Base-by-base conservation (phyloP, 2,113 vertebrate genomes). In the Melanerpes aurifrons region DNA sequence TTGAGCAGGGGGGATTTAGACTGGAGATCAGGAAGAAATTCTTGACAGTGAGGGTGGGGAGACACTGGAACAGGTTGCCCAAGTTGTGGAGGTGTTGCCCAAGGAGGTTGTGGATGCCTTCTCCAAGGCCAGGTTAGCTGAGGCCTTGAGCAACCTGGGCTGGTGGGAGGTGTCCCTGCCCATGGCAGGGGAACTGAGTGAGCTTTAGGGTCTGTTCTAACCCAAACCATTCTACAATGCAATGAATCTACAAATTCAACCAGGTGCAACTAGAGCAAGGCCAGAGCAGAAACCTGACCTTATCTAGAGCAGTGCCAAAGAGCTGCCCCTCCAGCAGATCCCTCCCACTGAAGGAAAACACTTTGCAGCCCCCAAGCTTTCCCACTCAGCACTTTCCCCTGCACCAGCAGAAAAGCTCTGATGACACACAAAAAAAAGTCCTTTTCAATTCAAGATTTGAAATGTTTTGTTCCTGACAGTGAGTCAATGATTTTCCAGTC, bases 401-500 rank as follows among this genome's bases (percentile, higher is more conserved):
- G 64, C 79, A 62, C 69, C 82, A 72, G 68, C 89, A 89, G 87
- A 91, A 95, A 40, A 86, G 48, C 89, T 91, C 72, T 63, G 50
- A 61, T 57, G 50, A 59, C 68, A 59, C 6, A 15, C 6, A 15
- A 45, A 45, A 40, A 84, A 20, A 68, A 90, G 61, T 31, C 5
- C 0, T 83, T 96, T 92, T 82, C 61, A 50, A 48, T 8, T n/a
- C 82, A 43, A 66, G 87, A 59, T 78, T 75, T 87, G 53, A 40
- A 59, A 75, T 83, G 83, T 92, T 85, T 82, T 89, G 86, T 92
- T 96, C 95, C 95, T 95, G 91, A 59, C 1, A 4, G 53, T 89
- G 92, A 68, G 69, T 81, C 94, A 82, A 92, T 80, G 96, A 57
- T 82, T 94, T 97, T 94, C 87, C 91, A 94, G 89, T 58, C 92